Evolutionary conservation across 2,113 vertebrate genomes (phyloP).

Genomic region (Ceyx cyanopectus): DNA sequence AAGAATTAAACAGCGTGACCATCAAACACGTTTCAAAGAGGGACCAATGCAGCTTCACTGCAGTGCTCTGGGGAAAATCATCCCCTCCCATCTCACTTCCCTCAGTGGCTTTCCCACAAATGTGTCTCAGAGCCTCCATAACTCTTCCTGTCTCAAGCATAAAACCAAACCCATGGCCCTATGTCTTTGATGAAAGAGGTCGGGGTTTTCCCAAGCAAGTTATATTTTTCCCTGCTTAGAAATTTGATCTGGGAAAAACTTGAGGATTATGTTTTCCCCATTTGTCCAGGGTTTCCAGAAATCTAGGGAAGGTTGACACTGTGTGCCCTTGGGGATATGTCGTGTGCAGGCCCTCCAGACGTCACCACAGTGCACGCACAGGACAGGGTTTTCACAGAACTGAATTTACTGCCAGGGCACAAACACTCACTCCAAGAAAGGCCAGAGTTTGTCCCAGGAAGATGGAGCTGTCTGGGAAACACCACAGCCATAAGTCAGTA

Average conservation of each 20-base stretch:
- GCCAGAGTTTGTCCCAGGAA: background rate
- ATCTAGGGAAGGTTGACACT: background rate
- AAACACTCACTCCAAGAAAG: background rate
- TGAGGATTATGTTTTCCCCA: background rate
- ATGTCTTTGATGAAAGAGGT: background rate
- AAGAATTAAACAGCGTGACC: background rate
- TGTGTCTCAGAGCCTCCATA: background rate
- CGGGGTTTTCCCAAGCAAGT: slow-evolving; percentile 34
- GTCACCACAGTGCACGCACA: fast-evolving
- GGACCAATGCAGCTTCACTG: background rate
- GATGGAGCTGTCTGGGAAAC: background rate
- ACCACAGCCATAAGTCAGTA: background rate
- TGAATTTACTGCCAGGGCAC: background rate
- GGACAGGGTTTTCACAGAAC: background rate
- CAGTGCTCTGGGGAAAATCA: background rate
- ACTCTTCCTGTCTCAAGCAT: background rate
- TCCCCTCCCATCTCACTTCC: background rate
- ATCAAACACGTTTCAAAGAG: background rate
- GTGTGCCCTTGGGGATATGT: background rate
- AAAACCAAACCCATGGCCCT: background rate
- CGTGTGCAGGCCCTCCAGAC: background rate
- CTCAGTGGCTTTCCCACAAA: background rate
- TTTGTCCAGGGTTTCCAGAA: background rate
- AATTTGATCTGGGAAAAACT: slow-evolving; percentile 2
- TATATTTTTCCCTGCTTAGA: background rate